These are phyloP conservation scores for Phrynocephalus versicolor DNA, from an alignment of 2,113 vertebrate genomes.

Conservation along the genomic window DNA sequence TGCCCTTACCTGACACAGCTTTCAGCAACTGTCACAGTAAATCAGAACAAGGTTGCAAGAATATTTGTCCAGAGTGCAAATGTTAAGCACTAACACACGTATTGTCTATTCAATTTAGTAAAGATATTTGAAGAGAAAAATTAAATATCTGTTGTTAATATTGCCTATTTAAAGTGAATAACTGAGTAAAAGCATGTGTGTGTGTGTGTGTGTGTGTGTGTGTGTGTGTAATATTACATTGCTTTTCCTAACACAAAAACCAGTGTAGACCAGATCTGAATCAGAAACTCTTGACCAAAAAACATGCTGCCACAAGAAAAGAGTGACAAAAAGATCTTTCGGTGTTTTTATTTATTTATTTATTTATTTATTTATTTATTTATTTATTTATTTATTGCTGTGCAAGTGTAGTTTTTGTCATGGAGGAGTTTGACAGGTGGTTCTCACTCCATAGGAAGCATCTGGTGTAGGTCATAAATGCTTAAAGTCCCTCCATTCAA, in stretches of 20 bases:
- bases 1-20: constrained; percentile 68
- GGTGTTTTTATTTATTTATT: too few relatives aligned
- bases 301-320: background rate
- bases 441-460: too few relatives aligned
- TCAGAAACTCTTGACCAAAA: background rate
- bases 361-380: too few relatives aligned
- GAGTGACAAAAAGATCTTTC: background rate
- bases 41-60: constrained; percentile 61
- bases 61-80: constrained; percentile 47
- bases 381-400: too few relatives aligned
- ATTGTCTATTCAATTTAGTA: background rate
- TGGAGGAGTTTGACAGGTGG: too few relatives aligned
- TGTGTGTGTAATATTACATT: too few relatives aligned
- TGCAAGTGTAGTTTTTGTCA: too few relatives aligned
- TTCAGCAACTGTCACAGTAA: constrained; percentile 69
- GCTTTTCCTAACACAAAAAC: background rate
- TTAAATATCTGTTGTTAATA: too few relatives aligned
- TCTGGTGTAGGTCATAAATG: background rate
- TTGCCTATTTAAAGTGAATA: background rate
- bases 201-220: too few relatives aligned
- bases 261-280: background rate
- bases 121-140: background rate
- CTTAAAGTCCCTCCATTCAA: background rate
- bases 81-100: constrained; percentile 4
- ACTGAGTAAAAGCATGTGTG: background rate